Conservation (phyloP, 2,113 vertebrate species). For the Lepisosteus oculatus region DNA sequence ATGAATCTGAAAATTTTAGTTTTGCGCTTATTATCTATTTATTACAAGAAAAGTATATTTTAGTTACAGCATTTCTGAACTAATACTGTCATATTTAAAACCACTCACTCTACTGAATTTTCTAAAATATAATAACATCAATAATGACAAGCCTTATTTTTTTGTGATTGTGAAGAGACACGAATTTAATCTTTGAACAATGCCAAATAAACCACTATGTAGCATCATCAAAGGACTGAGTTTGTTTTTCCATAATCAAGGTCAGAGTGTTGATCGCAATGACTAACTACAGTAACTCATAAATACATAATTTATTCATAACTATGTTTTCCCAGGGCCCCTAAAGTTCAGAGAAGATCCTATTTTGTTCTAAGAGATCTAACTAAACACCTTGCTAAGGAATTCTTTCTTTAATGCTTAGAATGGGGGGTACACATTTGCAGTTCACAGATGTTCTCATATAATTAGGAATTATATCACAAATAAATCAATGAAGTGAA, state of each 20-base stretch:
- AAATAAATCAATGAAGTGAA: constrained; percentile 16
- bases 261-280: constrained; percentile 65
- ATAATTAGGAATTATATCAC: constrained; percentile 5
- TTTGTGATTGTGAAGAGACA: no score
- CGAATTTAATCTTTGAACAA: no score
- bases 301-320: constrained; percentile 68
- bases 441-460: no score
- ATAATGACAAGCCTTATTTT: no score
- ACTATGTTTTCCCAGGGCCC: constrained; percentile 67
- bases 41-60: no score
- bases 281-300: constrained; percentile 67
- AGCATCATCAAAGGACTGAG: background rate
- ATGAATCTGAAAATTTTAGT: no score
- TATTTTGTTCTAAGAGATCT: constrained; percentile 58
- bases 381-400: constrained; percentile 60
- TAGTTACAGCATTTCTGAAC: no score
- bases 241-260: constrained; percentile 4
- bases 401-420: constrained; percentile 62
- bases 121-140: no score
- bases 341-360: constrained; percentile 58
- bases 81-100: no score
- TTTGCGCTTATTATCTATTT: no score
- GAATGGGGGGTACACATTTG: background rate
- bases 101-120: no score
- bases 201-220: background rate